Base-by-base conservation (phyloP, 2,888 invertebrate species). In the Hipparchia sbordonii region DNA sequence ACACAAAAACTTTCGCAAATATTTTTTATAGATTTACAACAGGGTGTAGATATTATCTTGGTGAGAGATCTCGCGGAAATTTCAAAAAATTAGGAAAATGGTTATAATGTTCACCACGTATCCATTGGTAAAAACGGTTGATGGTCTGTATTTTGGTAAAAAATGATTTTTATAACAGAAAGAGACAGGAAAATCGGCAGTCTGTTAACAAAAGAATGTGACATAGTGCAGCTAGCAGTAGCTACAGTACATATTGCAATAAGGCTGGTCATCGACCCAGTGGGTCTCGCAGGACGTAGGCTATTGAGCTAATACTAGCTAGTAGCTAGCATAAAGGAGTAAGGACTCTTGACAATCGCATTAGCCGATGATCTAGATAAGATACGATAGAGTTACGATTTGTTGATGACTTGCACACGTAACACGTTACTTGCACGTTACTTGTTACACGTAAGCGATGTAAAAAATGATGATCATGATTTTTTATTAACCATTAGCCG, bases 251-350 rank as follows among this genome's bases (percentile, higher is more conserved):
- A 6, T 57, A 23, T 13, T 13, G 13, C 10, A 60, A 23, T 39
- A 60, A 57, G 67, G 6, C 54, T 23, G 72, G 63, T 72, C 72
- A 57, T 48, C 48, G 72, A 62, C 67, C 72, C 12, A 10, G 39
- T 7, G 46, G 45, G 71, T 51, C 60, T 60, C 13, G 72, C 72
- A 72, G 72, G 72, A 72, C 68, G 68, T 46, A 52, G 23, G 59
- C 63, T 51, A 60, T 67, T 62, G 57, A 66, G 60, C 71, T 72
- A 60, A 71, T 57, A 52, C 66, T 23, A 23, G 52, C 33, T 12
- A 9, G 39, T 23, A 23, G 52, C 33, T 12, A 4, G 39, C 46
- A 67, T 51, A 57, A 59, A 68, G 59, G 68, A 68, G 33, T 59
- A 46, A 57, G 59, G 59, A 68, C 59, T 59, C 59, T 66, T 66